Conservation (phyloP, 2,888 invertebrate species). For the Sinotaia quadrata region DNA sequence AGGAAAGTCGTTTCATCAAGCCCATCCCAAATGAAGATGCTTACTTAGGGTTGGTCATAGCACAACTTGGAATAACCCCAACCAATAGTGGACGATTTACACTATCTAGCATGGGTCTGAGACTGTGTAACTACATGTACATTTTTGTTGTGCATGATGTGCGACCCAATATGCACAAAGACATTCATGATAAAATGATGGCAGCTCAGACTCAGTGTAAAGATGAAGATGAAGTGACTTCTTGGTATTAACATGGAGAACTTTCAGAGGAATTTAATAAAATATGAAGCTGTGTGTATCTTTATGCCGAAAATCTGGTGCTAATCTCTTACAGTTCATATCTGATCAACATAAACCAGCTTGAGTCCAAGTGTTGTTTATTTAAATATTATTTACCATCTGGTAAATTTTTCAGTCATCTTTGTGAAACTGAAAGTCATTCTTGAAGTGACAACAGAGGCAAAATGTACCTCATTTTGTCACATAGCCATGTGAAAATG, state of each 20-base stretch:
- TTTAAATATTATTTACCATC: no score
- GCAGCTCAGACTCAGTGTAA: constrained; percentile 45
- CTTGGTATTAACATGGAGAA: constrained; percentile 36
- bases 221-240: constrained; percentile 23
- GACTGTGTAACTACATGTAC: constrained; percentile 67
- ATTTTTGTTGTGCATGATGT: constrained; percentile 67
- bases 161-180: constrained; percentile 48
- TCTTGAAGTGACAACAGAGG: no score
- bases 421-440: no score
- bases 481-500: no score
- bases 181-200: constrained; percentile 47
- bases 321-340: no score
- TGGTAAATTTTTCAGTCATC: no score
- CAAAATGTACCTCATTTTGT: no score
- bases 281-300: no score
- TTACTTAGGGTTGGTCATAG: constrained; percentile 65
- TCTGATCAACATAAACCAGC: no score
- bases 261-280: no score
- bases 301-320: no score
- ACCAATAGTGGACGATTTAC: constrained; percentile 63
- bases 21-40: constrained; percentile 71
- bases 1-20: constrained; percentile 47
- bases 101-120: constrained; percentile 56
- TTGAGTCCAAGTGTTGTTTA: no score
- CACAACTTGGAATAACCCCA: constrained; percentile 55